Percentiles rank a stretch among this genome's conserved stretches.
Evolutionary conservation across 2,113 vertebrate genomes (phyloP).

Genomic region (Chroicocephalus ridibundus): DNA sequence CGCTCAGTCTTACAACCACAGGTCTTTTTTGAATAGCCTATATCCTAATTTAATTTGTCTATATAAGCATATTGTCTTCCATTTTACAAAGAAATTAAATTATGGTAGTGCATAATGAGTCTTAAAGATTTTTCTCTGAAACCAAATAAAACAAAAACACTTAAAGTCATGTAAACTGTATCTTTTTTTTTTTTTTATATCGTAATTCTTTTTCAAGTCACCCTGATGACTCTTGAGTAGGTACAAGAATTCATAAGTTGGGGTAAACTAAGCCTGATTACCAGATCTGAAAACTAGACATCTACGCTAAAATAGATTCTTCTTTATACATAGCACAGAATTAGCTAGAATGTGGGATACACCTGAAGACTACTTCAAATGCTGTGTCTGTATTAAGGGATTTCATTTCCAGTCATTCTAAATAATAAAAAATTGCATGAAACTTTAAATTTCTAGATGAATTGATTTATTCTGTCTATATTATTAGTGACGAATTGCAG

Average conservation of each 20-base stretch:
- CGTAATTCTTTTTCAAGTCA: background rate
- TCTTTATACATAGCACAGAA: background rate
- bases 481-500: background rate
- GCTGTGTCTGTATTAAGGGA: background rate
- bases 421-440: background rate
- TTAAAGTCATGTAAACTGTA: background rate
- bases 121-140: background rate
- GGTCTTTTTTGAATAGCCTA: background rate
- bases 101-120: background rate
- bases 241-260: background rate
- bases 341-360: background rate
- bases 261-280: background rate
- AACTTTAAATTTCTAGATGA: background rate
- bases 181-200: background rate
- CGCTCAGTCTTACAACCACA: background rate
- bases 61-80: background rate
- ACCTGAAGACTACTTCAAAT: background rate
- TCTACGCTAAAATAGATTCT: background rate
- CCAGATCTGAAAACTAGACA: background rate
- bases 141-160: background rate
- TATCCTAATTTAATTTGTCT: background rate
- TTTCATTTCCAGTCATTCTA: background rate
- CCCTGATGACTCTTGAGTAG: background rate
- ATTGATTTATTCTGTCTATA: conserved; percentile 2
- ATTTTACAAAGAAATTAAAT: background rate